Base-by-base conservation (phyloP, 2,888 invertebrate species). In the Mylabris sibirica region DNA sequence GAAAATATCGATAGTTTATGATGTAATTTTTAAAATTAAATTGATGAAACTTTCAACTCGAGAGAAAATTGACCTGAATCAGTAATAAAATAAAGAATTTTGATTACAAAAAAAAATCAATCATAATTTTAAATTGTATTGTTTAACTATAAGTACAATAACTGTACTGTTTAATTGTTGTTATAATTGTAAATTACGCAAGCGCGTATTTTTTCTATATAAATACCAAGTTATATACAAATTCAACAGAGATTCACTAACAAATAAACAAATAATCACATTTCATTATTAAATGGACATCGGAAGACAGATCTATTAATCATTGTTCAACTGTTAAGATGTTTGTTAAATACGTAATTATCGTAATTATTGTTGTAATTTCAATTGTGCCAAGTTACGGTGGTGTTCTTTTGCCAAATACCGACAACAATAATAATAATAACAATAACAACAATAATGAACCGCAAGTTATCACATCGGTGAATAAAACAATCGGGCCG, bases 191-290 rank as follows among this genome's bases (percentile, higher is more conserved):
- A 20, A 49, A 22, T 20, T 20, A 49, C 49, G 49, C 49, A 49
- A 49, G 49, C 49, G 49, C 49, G 9, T 17, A 49, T 49, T 49
- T 49, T 44, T 49, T 49, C 49, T 20, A 49, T 49, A 49, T 49
- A 11, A 1, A 20, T 49, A 38, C 12, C 12, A 38, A 14, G 14
- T 38, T 38, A 38, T 38, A 38, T 38, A 38, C 38, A 3, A 38
- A 38, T 38, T 38, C 3, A 38, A 38, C 14, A 14, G 3, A 44
- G 2, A 49, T 9, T n/a, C n/a, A n/a, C n/a, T n/a, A n/a, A n/a
- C n/a, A n/a, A n/a, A 49, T 20, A 49, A 49, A 49, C 49, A 49
- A 30, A 49, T 49, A 49, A 20, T 22, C 11, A 3, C 11, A 49
- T 44, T 44, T 44, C 8, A 30, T 30, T 49, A 49, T 49, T 49